Base-by-base conservation (phyloP, 2,113 vertebrate species). In the Hyla sarda region DNA sequence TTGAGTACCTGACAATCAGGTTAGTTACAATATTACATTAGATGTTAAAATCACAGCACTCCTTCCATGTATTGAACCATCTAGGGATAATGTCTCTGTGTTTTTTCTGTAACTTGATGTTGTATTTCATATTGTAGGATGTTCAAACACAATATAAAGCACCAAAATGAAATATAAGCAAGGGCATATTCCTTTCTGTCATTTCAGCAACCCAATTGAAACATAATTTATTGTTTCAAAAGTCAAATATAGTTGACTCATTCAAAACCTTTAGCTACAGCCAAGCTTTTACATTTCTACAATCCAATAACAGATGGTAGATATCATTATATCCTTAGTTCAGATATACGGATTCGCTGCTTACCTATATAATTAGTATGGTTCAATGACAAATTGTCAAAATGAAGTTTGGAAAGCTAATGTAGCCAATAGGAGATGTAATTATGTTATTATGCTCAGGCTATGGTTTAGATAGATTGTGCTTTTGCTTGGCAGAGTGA, bases 171-270 rank as follows among this genome's bases (percentile, higher is more conserved):
- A 56, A 32, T 25, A 56, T 77, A 32, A 77, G 28, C 48, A 54
- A 52, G 16, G 25, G 17, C 25, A 47, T 23, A 72, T 72, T 41
- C 37, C 0, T 25, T 21, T 10, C 21, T 81, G 37, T 28, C n/a
- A 67, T 67, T 48, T 58, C 5, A 50, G 41, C 2, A 90, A 89
- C 84, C 86, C 90, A 90, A 92, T 91, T 90, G 87, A 85, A 82
- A 78, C 82, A 86, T 5, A 88, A 89, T 89, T 89, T 79, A 88
- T 88, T 88, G 87, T 78, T 75, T 81, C 86, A 88, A 87, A 81
- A 89, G 87, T 87, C 82, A n/a, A 23, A 88, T 81, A 69, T 87
- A 52, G 56, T 88, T 83, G 87, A 86, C 87, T 71, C 82, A 23
- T 71, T 34, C 10, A 88, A 73, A 25, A 73, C 60, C 54, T 82